Percentiles rank a stretch among this genome's conserved stretches.
Evolutionary conservation across 2,888 invertebrate genomes (phyloP).

Genomic region (Eulithis prunata): DNA sequence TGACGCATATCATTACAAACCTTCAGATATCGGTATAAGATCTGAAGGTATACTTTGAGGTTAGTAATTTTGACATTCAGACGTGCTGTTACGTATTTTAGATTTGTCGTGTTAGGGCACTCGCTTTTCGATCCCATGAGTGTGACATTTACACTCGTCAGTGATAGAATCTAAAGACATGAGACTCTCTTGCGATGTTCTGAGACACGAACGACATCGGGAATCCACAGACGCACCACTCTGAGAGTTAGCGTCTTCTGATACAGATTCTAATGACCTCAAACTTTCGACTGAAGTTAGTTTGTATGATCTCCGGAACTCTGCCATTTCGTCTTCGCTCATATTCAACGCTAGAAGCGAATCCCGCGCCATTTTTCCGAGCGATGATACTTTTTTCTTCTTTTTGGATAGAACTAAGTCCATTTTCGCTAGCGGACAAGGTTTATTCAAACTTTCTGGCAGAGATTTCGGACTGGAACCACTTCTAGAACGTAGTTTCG

Average conservation of each 20-base stretch:
- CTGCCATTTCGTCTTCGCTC: slow-evolving; percentile 78
- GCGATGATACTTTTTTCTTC: slow-evolving; percentile 73
- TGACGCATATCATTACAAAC: too few species aligned
- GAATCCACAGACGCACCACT: slow-evolving; percentile 76
- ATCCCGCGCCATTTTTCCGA: slow-evolving; percentile 79
- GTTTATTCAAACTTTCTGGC: slow-evolving; percentile 75
- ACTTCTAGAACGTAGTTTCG: slow-evolving; percentile 65
- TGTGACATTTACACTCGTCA: slow-evolving; percentile 70
- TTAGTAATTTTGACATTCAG: too few species aligned
- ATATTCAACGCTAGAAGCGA: slow-evolving; percentile 76
- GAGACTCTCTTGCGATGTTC: slow-evolving; percentile 76
- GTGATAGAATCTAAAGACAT: slow-evolving; percentile 78
- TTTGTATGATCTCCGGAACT: slow-evolving; percentile 73
- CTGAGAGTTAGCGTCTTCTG: slow-evolving; percentile 75
- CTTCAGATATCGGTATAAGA: neutral
- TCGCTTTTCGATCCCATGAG: slow-evolving; percentile 61
- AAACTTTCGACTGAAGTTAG: slow-evolving; percentile 76
- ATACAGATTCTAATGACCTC: slow-evolving; percentile 74
- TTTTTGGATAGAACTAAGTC: slow-evolving; percentile 64
- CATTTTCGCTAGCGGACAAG: slow-evolving; percentile 67
- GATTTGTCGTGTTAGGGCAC: neutral
- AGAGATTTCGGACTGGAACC: slow-evolving; percentile 78
- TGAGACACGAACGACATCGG: slow-evolving; percentile 67
- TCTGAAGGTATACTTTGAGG: neutral
- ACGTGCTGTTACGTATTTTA: too few species aligned